Conservation (phyloP, 92 coral and sea anemone genomes). For the Bergia sp. region DNA sequence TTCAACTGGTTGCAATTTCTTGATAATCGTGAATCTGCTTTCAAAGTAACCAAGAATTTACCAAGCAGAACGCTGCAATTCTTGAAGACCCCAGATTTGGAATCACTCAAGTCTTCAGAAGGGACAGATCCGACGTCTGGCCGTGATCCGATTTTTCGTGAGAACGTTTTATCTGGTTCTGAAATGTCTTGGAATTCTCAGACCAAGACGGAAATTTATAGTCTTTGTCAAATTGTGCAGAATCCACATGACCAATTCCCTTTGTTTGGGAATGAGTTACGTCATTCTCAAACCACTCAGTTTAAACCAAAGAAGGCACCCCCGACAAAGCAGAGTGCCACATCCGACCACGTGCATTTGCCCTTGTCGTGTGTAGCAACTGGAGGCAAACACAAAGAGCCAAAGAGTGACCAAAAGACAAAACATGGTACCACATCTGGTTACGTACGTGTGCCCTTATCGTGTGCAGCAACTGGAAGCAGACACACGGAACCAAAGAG, state of each 20-base stretch:
- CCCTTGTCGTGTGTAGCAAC: not conserved
- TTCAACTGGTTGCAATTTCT: constrained; percentile 23
- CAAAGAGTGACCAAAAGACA: not conserved
- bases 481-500: not conserved
- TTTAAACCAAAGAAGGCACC: not conserved
- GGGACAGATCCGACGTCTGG: not conserved
- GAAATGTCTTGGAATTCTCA: not conserved
- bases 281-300: not conserved
- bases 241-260: not conserved
- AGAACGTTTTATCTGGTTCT: not conserved
- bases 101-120: not conserved
- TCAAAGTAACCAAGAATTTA: not conserved
- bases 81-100: not conserved
- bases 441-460: too few species aligned
- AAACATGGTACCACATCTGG: not conserved
- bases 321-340: not conserved
- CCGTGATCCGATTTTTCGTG: not conserved
- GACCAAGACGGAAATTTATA: not conserved
- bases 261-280: not conserved
- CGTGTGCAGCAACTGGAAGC: too few species aligned
- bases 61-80: not conserved
- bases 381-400: constrained; percentile 3
- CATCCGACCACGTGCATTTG: too few species aligned
- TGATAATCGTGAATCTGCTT: not conserved
- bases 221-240: not conserved